Evolutionary conservation across 2,888 invertebrate species (phyloP), one percentile per base, ranked within the genome.

Genomic region (Sinelater perroti): DNA sequence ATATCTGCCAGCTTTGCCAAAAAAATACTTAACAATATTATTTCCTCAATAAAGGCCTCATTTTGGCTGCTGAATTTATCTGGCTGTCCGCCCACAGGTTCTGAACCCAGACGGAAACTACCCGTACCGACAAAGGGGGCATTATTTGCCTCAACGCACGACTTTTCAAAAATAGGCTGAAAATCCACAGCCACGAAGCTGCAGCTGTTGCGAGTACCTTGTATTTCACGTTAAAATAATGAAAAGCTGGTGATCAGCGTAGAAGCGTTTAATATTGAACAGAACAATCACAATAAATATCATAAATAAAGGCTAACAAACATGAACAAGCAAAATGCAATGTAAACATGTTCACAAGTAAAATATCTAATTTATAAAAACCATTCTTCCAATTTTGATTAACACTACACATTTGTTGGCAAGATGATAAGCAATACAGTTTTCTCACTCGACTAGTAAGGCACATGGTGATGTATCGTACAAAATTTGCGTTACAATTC

Each of bases 181-280:
- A n/a, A n/a, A n/a, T n/a, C n/a, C n/a, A n/a, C n/a, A n/a, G n/a
- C n/a, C n/a, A n/a, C n/a, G n/a, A n/a, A n/a, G n/a, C n/a, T n/a
- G n/a, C n/a, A n/a, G n/a, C n/a, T n/a, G n/a, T n/a, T n/a, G n/a
- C n/a, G n/a, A n/a, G n/a, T n/a, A n/a, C n/a, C n/a, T n/a, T n/a
- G n/a, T n/a, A n/a, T n/a, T n/a, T n/a, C n/a, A n/a, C n/a, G n/a
- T n/a, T n/a, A n/a, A 58, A 60, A 52, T 60, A 62, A 68, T 67
- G 53, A 38, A 18, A 40, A 21, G 66, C 40, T 13, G 13, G 63
- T 61, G 64, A 46, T 66, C 64, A 64, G 72, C 73, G 67, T 65
- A 68, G 72, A 75, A 74, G 74, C 73, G 70, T 75, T 75, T 74
- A 74, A 60, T 56, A 56, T 36, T 47, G 56, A 56, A 51, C 35